phyloP scores from a whole-genome alignment of 1,140 invertebrate species.

The Akabosia matsudoensis region DNA sequence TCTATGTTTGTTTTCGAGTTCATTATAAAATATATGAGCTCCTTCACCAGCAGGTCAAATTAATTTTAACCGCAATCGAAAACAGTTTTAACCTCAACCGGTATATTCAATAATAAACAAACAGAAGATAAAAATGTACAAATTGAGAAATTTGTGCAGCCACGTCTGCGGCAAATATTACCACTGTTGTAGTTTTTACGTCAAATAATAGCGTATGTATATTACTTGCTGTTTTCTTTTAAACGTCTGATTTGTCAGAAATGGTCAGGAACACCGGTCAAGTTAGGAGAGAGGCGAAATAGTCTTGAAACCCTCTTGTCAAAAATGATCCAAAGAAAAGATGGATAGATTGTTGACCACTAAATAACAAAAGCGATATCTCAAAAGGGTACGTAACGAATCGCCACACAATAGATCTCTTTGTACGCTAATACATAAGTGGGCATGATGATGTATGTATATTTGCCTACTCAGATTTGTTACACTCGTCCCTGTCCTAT shows the following conservation, averaged over 20 bases:
- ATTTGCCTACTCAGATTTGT: not conserved
- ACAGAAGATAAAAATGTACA: no score
- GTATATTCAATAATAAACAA: no score
- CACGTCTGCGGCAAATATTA: no score
- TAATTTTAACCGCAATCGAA: no score
- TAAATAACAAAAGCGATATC: no score
- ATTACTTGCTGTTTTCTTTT: no score
- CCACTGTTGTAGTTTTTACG: no score
- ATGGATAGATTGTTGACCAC: not conserved
- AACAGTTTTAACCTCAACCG: no score
- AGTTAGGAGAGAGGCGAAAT: not conserved
- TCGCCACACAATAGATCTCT: not conserved
- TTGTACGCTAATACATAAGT: not conserved
- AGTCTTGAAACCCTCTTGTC: not conserved
- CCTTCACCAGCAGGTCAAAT: not conserved
- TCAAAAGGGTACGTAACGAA: no score
- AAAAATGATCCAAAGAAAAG: not conserved
- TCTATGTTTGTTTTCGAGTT: constrained; percentile 18
- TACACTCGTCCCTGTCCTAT: not conserved
- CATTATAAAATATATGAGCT: not conserved
- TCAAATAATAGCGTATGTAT: no score
- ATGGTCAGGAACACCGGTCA: not conserved
- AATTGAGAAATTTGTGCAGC: no score
- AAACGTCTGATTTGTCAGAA: constrained; percentile 18
- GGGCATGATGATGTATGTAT: not conserved